These are phyloP conservation scores for Stenoptilia bipunctidactyla DNA, from an alignment of 2,888 invertebrate species.

Conservation along the genomic window DNA sequence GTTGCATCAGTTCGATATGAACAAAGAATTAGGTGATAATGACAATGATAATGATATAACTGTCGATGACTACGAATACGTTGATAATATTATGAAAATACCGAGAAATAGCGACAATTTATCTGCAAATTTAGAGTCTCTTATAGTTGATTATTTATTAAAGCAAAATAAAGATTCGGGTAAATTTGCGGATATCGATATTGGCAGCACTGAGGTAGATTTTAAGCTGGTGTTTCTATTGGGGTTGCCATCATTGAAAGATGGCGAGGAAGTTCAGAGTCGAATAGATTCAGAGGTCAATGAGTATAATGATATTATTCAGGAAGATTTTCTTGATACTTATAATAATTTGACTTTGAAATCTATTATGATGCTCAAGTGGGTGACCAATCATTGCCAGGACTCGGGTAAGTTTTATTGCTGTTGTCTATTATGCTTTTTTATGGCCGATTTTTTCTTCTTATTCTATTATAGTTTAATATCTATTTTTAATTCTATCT, in stretches of 20 bases:
- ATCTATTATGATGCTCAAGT: constrained; percentile 86
- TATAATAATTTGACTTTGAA: constrained; percentile 91
- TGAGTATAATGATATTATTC: constrained; percentile 81
- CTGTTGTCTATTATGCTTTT: no score
- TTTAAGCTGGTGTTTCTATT: constrained; percentile 64
- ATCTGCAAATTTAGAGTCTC: constrained; percentile 12
- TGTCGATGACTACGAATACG: constrained; percentile 42
- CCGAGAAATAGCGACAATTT: constrained; percentile 47
- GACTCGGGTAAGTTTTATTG: constrained; percentile 57
- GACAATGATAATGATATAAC: constrained; percentile 13
- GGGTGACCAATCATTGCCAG: constrained; percentile 79
- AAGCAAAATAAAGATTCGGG: constrained; percentile 21
- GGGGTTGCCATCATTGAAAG: constrained; percentile 72
- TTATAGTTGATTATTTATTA: constrained; percentile 22
- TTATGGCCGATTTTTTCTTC: no score
- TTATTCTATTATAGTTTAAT: no score
- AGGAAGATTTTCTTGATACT: constrained; percentile 86
- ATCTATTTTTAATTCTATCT: no score
- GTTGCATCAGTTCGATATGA: constrained; percentile 56
- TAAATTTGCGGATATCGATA: constrained; percentile 22
- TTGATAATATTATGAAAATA: constrained; percentile 57
- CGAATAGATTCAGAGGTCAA: constrained; percentile 76
- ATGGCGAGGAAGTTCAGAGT: constrained; percentile 58
- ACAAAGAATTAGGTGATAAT: constrained; percentile 40
- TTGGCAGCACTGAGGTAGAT: constrained; percentile 26